These are phyloP conservation scores for Ariopsis seemanni DNA, from an alignment of 2,113 vertebrate genomes.

Conservation along the genomic window DNA sequence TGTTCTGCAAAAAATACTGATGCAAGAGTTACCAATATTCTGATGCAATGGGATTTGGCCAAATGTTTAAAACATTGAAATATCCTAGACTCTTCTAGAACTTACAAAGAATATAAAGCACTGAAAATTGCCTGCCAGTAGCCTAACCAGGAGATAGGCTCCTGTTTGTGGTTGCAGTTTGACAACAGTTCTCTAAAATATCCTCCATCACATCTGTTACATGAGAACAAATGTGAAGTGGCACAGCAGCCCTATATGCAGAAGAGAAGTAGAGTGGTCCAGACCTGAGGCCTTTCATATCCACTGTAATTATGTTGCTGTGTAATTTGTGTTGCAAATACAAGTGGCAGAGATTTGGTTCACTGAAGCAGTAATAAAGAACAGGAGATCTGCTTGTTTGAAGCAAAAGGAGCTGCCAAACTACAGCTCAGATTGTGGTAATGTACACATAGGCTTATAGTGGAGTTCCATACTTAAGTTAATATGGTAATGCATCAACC, in stretches of 20 bases:
- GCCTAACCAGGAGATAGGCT: not conserved
- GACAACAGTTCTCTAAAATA: not conserved
- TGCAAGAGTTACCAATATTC: slow-evolving; percentile 20
- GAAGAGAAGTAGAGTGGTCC: slow-evolving; percentile 9
- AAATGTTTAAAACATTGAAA: slow-evolving; percentile 12
- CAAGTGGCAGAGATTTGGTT: not conserved
- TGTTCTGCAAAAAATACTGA: slow-evolving; percentile 23
- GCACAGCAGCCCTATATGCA: slow-evolving; percentile 5
- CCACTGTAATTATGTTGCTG: slow-evolving; percentile 28
- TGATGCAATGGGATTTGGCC: slow-evolving; percentile 9
- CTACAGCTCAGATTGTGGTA: not conserved
- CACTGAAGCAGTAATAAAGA: not conserved
- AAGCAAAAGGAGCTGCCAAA: not conserved
- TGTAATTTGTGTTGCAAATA: slow-evolving; percentile 19
- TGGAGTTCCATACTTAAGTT: too few species aligned
- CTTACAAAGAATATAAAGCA: not conserved
- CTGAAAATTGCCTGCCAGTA: not conserved
- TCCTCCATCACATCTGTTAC: not conserved
- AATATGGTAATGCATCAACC: too few species aligned
- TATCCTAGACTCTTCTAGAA: not conserved
- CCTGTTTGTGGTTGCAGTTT: not conserved
- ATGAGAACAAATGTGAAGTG: slow-evolving; percentile 38
- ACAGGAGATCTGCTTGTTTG: not conserved
- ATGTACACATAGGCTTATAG: not conserved
- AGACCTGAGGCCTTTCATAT: slow-evolving; percentile 27